Evolutionary conservation across 2,113 vertebrate species (phyloP).

Genomic region (Syngnathoides biaculeatus): DNA sequence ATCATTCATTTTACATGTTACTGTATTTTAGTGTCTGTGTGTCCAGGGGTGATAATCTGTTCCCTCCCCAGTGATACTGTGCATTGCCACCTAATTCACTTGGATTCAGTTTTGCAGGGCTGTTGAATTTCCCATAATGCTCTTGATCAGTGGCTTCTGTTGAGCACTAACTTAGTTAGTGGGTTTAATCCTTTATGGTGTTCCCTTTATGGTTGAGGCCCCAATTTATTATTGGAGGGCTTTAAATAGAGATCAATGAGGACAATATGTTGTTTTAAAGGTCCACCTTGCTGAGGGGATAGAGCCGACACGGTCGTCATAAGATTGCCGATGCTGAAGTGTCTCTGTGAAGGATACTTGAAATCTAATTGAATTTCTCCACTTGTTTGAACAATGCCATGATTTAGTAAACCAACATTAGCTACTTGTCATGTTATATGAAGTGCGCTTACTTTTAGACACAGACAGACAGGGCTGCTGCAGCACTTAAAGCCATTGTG

Average conservation of each 20-base stretch:
- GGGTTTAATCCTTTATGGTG: conserved; percentile 75
- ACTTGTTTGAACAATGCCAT: neutral
- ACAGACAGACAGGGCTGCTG: neutral
- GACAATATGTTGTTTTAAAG: conserved; percentile 3
- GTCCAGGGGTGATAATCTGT: conserved; percentile 70
- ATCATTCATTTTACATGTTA: conserved; percentile 17
- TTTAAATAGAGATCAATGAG: conserved; percentile 81
- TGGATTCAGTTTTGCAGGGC: conserved; percentile 83
- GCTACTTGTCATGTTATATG: conserved; percentile 3
- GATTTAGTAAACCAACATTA: neutral
- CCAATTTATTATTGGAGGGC: conserved; percentile 79
- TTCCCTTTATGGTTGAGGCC: conserved; percentile 43
- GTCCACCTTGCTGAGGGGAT: neutral
- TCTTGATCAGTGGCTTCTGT: conserved; percentile 89
- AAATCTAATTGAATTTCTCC: neutral
- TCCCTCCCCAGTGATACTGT: conserved; percentile 72
- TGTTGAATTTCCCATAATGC: conserved; percentile 84
- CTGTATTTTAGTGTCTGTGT: conserved; percentile 26
- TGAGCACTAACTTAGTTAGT: conserved; percentile 89
- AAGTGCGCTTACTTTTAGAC: neutral
- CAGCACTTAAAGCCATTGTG: conserved; percentile 25
- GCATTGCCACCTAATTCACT: conserved; percentile 79
- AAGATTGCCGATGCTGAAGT: neutral
- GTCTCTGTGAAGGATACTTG: neutral
- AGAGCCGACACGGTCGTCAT: neutral